phyloP scores from a whole-genome alignment of 2,113 vertebrate species.

The Cairina moschata region DNA sequence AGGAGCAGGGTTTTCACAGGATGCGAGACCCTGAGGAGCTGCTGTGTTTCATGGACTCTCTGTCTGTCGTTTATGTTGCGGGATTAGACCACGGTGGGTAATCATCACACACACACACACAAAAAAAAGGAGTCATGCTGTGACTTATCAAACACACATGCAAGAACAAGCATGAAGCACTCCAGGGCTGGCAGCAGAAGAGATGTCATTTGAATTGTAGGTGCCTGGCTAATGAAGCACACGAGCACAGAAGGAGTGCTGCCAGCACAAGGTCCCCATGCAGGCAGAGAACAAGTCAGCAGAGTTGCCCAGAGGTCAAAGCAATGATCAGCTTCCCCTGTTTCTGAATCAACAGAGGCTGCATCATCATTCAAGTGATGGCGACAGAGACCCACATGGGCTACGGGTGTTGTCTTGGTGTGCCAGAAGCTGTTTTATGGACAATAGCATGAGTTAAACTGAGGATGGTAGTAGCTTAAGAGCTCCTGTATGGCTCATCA shows the following conservation, averaged over 20 bases:
- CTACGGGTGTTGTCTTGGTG: neutral
- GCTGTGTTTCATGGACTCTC: neutral
- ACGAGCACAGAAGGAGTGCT: neutral
- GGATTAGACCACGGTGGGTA: neutral
- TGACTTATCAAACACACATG: conserved; percentile 37
- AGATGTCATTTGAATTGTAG: neutral
- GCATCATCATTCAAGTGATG: neutral
- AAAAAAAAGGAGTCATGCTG: neutral
- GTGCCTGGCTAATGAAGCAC: neutral
- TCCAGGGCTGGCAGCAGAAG: neutral
- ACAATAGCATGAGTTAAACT: neutral
- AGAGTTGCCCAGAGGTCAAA: neutral
- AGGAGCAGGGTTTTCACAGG: conserved; percentile 37
- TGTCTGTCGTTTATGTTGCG: neutral
- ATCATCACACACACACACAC: neutral
- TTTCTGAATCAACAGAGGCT: neutral
- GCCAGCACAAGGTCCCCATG: neutral
- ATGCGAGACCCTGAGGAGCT: conserved; percentile 20
- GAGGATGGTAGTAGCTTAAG: neutral
- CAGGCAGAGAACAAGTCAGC: neutral
- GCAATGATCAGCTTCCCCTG: neutral
- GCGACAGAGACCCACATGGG: neutral
- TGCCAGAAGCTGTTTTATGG: neutral
- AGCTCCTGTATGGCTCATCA: neutral
- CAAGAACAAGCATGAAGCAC: neutral